phyloP scores from a whole-genome alignment of 2,888 invertebrate species.

The Cyrtodaria siliqua region DNA sequence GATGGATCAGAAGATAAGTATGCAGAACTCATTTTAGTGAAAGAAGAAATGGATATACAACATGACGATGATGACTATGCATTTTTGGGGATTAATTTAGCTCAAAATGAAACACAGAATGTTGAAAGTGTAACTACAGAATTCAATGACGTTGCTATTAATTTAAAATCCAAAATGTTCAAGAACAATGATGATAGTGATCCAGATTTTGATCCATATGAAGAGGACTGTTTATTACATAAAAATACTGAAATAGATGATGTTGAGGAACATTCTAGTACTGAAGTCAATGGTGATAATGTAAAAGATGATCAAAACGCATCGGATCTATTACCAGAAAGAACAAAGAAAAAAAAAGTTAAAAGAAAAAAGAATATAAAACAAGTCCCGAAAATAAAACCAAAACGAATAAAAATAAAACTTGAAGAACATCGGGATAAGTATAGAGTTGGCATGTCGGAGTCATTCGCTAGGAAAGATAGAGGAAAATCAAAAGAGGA shows the following conservation, averaged over 20 bases:
- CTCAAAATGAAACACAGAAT: background rate
- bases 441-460: conserved; percentile 42
- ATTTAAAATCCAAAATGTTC: too few species aligned
- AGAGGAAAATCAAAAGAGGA: conserved; percentile 32
- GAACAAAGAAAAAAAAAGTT: background rate
- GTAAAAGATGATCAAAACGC: background rate
- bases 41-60: background rate
- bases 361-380: background rate
- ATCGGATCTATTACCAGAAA: background rate
- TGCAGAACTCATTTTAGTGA: background rate
- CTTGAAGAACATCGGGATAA: conserved; percentile 53
- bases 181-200: background rate
- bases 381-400: background rate
- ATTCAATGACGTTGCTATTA: too few species aligned
- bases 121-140: background rate
- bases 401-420: conserved; percentile 28
- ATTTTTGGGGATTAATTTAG: background rate
- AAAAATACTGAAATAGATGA: too few species aligned
- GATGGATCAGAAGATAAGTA: too few species aligned
- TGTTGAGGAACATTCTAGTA: background rate
- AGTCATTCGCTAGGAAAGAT: conserved; percentile 55
- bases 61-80: background rate
- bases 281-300: background rate
- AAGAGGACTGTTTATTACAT: too few species aligned
- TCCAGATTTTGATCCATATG: background rate